phyloP scores from a whole-genome alignment of 2,113 vertebrate genomes.

The Axis porcinus region DNA sequence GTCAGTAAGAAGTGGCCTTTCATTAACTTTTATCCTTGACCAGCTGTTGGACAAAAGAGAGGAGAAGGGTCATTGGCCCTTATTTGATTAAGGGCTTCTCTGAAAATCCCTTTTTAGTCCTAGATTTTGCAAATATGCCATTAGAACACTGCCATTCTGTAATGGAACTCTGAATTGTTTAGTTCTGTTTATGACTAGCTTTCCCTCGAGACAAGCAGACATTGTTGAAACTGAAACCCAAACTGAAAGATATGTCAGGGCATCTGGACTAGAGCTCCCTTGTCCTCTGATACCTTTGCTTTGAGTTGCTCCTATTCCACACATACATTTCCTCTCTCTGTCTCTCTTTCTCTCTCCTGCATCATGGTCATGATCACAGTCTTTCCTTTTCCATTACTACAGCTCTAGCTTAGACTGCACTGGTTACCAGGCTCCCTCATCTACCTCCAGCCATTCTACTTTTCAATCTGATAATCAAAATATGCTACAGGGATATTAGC shows the following conservation, averaged over 20 bases:
- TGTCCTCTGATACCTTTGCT: neutral
- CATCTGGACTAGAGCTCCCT: neutral
- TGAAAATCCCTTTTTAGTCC: neutral
- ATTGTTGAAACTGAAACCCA: neutral
- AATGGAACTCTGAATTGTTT: neutral
- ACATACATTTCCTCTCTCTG: neutral
- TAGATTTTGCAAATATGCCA: neutral
- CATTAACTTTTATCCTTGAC: neutral
- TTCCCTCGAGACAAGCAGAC: neutral
- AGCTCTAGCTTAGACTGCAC: neutral
- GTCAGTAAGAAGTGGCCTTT: neutral
- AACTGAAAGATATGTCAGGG: neutral
- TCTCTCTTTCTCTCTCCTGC: neutral
- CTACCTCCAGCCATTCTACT: neutral
- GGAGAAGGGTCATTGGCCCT: neutral
- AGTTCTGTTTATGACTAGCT: neutral
- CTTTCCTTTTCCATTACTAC: neutral
- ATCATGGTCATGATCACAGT: neutral
- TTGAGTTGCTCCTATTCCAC: neutral
- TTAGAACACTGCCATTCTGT: neutral
- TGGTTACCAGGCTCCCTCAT: neutral
- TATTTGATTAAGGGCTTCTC: neutral
- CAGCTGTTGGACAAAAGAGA: neutral
- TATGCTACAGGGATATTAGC: neutral
- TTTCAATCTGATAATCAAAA: neutral